These are phyloP conservation scores for Gymnorhina tibicen DNA, from an alignment of 2,113 vertebrate species.

Conservation along the genomic window DNA sequence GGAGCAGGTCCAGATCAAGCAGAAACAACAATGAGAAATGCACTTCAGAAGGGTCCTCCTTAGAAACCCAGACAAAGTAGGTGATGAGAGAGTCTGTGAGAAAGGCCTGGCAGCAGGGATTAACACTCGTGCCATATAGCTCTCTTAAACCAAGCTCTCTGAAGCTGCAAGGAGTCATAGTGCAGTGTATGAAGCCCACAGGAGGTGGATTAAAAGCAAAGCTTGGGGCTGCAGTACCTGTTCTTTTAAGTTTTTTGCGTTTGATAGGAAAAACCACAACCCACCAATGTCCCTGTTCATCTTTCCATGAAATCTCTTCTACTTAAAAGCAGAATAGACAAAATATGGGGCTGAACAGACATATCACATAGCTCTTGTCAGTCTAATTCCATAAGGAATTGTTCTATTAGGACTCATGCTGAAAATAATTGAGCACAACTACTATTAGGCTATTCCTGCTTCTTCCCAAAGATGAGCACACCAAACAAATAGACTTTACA, in stretches of 20 bases:
- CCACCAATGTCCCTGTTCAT: neutral
- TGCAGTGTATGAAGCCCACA: neutral
- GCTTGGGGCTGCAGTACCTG: neutral
- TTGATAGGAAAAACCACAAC: neutral
- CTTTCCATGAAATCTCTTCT: conserved; percentile 5
- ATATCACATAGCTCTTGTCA: conserved; percentile 2
- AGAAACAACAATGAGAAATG: neutral
- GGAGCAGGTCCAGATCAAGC: neutral
- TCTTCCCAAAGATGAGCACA: neutral
- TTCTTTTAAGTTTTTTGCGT: neutral
- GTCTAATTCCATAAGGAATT: neutral
- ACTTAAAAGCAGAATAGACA: conserved; percentile 39
- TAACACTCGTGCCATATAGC: neutral
- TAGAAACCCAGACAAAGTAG: neutral
- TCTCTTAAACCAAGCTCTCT: neutral
- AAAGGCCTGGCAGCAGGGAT: conserved; percentile 28
- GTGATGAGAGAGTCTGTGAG: neutral
- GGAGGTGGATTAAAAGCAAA: neutral
- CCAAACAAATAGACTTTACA: neutral
- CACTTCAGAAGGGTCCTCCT: neutral
- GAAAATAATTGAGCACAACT: neutral
- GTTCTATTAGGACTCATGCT: neutral
- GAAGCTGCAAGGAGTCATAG: neutral
- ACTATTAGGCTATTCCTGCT: neutral
- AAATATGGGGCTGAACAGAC: conserved; percentile 14